A percentile compares a stretch with the other conserved stretches of the same genome.
These are phyloP conservation scores for Mizuhopecten yessoensis DNA, from an alignment of 1,140 invertebrate species.

Conservation along the genomic window DNA sequence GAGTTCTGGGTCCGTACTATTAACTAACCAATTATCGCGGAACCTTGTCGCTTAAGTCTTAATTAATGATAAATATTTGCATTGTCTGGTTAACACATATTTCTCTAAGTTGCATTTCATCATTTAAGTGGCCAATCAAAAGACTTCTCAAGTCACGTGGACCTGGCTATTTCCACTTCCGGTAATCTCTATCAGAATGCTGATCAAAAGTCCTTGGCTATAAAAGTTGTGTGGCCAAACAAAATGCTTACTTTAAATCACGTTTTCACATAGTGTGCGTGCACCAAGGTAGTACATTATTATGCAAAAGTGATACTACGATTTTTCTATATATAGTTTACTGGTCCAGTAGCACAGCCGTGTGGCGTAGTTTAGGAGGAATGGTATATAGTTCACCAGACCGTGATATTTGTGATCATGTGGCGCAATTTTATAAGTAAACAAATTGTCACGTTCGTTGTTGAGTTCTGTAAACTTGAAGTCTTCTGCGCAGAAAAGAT, in stretches of 20 bases:
- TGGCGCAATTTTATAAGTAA: slow-evolving; percentile 72
- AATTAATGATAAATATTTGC: too few relatives aligned
- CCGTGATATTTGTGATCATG: slow-evolving; percentile 74
- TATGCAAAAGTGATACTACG: slow-evolving; percentile 47
- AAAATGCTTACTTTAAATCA: background rate
- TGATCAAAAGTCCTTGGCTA: background rate
- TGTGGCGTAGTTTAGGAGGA: slow-evolving; percentile 68
- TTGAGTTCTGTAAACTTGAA: slow-evolving; percentile 73
- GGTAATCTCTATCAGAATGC: background rate
- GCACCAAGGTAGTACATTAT: too few relatives aligned
- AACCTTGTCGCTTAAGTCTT: too few relatives aligned
- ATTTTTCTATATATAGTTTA: slow-evolving; percentile 75
- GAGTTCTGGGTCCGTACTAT: too few relatives aligned
- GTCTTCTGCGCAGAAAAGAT: slow-evolving; percentile 62
- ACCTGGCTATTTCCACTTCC: too few relatives aligned
- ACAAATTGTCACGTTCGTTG: slow-evolving; percentile 75
- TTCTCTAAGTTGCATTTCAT: too few relatives aligned
- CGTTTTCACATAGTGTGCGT: background rate
- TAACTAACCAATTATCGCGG: too few relatives aligned
- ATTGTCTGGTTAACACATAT: too few relatives aligned
- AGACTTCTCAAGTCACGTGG: too few relatives aligned
- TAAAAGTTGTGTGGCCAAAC: background rate
- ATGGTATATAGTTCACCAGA: slow-evolving; percentile 72
- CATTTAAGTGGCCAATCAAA: too few relatives aligned
- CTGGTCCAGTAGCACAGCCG: slow-evolving; percentile 72